phyloP scores from a whole-genome alignment of 1,140 invertebrate genomes.

The Bradysia coprophila region DNA sequence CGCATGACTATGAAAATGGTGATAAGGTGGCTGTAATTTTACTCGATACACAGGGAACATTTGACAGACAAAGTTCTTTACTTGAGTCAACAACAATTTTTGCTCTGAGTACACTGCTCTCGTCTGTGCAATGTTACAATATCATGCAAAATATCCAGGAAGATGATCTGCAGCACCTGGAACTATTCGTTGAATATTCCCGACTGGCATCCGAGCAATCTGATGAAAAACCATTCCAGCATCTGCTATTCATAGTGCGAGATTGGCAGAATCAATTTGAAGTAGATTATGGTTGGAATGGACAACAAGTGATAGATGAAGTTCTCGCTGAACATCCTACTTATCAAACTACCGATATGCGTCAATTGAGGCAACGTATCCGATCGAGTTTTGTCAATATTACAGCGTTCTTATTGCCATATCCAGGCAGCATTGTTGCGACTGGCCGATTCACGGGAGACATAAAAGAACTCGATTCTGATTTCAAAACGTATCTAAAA shows the following conservation, averaged over 20 bases:
- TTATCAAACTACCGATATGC: background rate
- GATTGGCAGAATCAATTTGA: slow-evolving; percentile 99
- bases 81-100: slow-evolving; percentile 93
- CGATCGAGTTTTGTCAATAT: background rate
- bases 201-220: slow-evolving; percentile 81
- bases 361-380: background rate
- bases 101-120: slow-evolving; percentile 87
- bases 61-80: slow-evolving; percentile 92
- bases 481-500: slow-evolving; percentile 77
- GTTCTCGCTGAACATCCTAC: background rate
- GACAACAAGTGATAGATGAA: slow-evolving; percentile 13
- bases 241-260: slow-evolving; percentile 84
- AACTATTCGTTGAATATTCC: slow-evolving; percentile 96
- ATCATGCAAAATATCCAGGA: slow-evolving; percentile 90
- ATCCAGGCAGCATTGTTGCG: background rate
- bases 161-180: slow-evolving; percentile 85
- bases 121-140: slow-evolving; percentile 94
- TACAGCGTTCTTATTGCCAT: background rate
- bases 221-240: slow-evolving; percentile 82
- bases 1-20: slow-evolving; percentile 50
- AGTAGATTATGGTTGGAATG: slow-evolving; percentile 68
- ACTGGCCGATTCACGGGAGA: background rate
- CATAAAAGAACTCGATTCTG: slow-evolving; percentile 17
- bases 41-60: slow-evolving; percentile 94
- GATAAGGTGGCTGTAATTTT: slow-evolving; percentile 76